Evolutionary conservation across 2,113 vertebrate genomes (phyloP), one percentile per base, ranked within the genome.

Genomic region (Fukomys damarensis): DNA sequence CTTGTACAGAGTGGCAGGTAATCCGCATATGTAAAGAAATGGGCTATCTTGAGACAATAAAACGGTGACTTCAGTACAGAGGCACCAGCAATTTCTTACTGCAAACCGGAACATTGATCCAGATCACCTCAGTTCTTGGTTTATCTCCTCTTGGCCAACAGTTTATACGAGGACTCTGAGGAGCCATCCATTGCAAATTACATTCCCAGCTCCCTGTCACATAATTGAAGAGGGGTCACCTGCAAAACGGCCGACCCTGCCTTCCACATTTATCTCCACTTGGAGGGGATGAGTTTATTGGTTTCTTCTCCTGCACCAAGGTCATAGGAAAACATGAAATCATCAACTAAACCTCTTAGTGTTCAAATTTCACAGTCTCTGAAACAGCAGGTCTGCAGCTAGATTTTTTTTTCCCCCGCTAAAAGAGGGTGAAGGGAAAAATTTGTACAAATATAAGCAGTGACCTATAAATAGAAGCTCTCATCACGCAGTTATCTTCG

Each of bases 221-320:
- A 65, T 97, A 97, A 97, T 68, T 95, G 88, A 97, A 49, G 92
- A 95, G 70, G 92, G 77, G 58, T 97, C 1, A 22, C 13, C 94
- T 87, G 92, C 86, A 28, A 81, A 90, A 82, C 89, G 91, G 92
- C 28, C 83, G 84, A 86, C 88, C 86, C 93, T 83, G 14, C 65
- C 77, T 89, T 52, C 9, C 12, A 30, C 76, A 79, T 95, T 97
- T 95, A 97, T 97, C 98, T 97, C 83, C 76, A 56, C 94, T 94
- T 58, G 2, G 11, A 85, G 97, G 87, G 82, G 35, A 35, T 22
- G 87, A 98, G 76, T 56, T 97, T 85, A 54, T 68, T 52, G 96
- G 84, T 98, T 98, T 98, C 90, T 96, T 98, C 94, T 95, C 83
- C 86, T 77, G 72, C 77, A 54, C 91, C 97, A 98, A 98, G 97